Evolutionary conservation across 2,113 vertebrate genomes (phyloP).

Genomic region (Melanocharis versteri): DNA sequence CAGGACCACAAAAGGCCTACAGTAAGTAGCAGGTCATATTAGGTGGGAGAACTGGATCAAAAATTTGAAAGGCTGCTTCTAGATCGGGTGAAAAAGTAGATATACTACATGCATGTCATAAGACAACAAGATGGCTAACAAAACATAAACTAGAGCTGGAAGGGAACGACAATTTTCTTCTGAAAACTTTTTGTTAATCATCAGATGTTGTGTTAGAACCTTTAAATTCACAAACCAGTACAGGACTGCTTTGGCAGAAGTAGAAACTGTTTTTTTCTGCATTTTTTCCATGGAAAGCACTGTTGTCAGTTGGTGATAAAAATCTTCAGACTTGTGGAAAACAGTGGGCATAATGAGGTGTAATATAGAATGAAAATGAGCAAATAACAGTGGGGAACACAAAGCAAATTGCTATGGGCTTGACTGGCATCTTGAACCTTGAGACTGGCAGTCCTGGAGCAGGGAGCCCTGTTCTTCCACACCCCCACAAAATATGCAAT

Average conservation of each 20-base stretch:
- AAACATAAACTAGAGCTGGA: background rate
- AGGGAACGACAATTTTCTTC: background rate
- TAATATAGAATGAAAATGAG: background rate
- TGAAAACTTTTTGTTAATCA: background rate
- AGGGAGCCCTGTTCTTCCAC: background rate
- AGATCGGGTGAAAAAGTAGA: background rate
- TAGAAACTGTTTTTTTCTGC: background rate
- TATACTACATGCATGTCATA: background rate
- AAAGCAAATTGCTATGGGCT: background rate
- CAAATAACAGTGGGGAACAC: background rate
- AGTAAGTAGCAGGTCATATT: background rate
- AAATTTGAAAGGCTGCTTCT: background rate
- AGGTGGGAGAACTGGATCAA: background rate
- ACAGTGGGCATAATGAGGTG: background rate
- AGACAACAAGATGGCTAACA: background rate
- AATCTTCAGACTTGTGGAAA: background rate
- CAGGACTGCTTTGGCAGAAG: background rate
- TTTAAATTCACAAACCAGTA: background rate
- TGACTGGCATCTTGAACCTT: background rate
- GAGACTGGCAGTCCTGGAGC: background rate
- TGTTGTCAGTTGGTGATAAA: background rate
- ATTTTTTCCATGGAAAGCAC: background rate
- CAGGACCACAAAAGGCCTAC: background rate
- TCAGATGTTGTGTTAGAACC: background rate
- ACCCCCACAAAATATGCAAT: background rate